Conservation (phyloP, 1,140 invertebrate genomes). For the Archivesica marissinica region DNA sequence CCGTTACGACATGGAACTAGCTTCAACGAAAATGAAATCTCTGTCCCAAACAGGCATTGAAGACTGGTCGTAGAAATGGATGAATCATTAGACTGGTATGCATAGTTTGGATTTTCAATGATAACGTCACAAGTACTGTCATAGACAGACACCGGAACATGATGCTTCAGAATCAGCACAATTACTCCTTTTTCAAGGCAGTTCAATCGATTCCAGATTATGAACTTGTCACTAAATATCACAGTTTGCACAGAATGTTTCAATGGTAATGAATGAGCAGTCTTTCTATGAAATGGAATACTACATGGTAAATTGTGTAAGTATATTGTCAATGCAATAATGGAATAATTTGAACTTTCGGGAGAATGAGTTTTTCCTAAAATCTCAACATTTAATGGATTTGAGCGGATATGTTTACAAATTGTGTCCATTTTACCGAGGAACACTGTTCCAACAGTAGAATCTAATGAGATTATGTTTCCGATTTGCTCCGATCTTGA, state of each 20-base stretch:
- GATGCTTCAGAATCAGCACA: constrained; percentile 57
- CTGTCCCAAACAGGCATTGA: constrained; percentile 39
- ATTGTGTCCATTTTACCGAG: not conserved
- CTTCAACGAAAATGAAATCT: not conserved
- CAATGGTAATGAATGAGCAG: constrained; percentile 17
- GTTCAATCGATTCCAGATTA: constrained; percentile 14
- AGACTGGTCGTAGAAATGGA: constrained; percentile 29
- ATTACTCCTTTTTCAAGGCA: constrained; percentile 53
- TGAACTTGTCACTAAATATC: constrained; percentile 50
- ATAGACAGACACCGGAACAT: constrained; percentile 59
- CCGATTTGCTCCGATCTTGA: not conserved
- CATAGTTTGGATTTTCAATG: constrained; percentile 12
- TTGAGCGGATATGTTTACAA: constrained; percentile 43
- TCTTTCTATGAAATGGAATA: constrained; percentile 39
- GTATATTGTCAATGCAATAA: constrained; percentile 65
- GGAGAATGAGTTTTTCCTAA: constrained; percentile 53
- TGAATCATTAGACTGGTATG: not conserved
- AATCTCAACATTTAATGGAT: constrained; percentile 64
- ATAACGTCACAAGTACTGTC: constrained; percentile 33
- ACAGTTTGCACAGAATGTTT: constrained; percentile 43
- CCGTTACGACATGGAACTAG: constrained; percentile 40
- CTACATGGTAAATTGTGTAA: constrained; percentile 65
- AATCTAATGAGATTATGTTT: constrained; percentile 42
- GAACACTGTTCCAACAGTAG: constrained; percentile 2
- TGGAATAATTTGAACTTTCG: constrained; percentile 51